A percentile compares a stretch with the other conserved stretches of the same genome.
These are phyloP conservation scores for Drosophila teissieri DNA, from an alignment of 1,140 invertebrate species.

Conservation along the genomic window DNA sequence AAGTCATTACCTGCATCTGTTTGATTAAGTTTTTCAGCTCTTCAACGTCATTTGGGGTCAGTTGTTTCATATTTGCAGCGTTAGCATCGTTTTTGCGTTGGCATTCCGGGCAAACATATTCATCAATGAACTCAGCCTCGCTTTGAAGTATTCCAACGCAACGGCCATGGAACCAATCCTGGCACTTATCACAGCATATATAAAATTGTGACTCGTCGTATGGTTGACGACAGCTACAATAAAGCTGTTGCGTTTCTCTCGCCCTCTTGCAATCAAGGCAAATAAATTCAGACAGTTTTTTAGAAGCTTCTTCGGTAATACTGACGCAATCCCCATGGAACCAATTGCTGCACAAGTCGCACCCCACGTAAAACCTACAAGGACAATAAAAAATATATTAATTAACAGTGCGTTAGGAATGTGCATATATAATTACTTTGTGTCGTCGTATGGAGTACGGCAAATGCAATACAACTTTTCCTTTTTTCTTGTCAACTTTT, in stretches of 20 bases:
- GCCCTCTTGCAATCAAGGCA: slow-evolving; percentile 94
- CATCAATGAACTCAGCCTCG: slow-evolving; percentile 97
- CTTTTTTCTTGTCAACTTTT: slow-evolving; percentile 85
- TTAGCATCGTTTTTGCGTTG: slow-evolving; percentile 94
- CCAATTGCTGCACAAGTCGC: slow-evolving; percentile 98
- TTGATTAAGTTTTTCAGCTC: slow-evolving; percentile 93
- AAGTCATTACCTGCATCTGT: slow-evolving; percentile 91
- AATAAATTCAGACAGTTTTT: slow-evolving; percentile 94
- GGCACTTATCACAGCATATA: slow-evolving; percentile 98
- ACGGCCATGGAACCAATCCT: slow-evolving; percentile 99
- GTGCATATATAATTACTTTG: slow-evolving; percentile 87
- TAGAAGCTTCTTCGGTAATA: slow-evolving; percentile 96
- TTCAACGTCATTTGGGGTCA: slow-evolving; percentile 93
- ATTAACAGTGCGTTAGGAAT: not conserved
- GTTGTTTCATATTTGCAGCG: slow-evolving; percentile 94
- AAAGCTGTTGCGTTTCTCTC: slow-evolving; percentile 95
- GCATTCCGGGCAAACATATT: slow-evolving; percentile 98
- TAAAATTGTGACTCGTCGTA: slow-evolving; percentile 99
- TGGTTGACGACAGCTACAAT: slow-evolving; percentile 97
- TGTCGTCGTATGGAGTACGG: slow-evolving; percentile 97
- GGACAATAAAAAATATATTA: slow-evolving; percentile 9
- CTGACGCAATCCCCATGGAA: slow-evolving; percentile 99
- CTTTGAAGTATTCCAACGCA: slow-evolving; percentile 98
- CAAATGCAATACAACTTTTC: slow-evolving; percentile 97
- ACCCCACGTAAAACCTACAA: slow-evolving; percentile 97